Conservation (phyloP, 2,797 vertebrate genomes). For the Gymnoscopelus microlampas region DNA sequence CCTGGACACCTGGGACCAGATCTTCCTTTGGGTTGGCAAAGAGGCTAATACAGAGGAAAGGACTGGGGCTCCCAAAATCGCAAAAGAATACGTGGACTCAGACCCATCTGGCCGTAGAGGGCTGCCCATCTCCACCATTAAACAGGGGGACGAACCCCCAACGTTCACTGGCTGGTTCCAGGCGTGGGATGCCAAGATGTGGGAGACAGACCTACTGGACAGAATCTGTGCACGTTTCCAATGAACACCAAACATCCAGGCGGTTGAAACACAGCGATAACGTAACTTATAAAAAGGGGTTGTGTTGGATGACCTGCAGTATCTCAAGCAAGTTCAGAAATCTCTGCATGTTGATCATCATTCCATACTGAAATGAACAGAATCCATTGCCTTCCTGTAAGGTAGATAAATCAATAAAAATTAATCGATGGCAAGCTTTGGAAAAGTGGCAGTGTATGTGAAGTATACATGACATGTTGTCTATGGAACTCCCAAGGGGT, state of each 20-base stretch:
- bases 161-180: conserved; percentile 87
- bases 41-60: conserved; percentile 80
- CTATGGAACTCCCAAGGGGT: no score
- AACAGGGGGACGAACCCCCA: conserved; percentile 81
- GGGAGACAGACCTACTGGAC: conserved; percentile 76
- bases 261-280: not conserved
- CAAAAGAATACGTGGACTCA: conserved; percentile 79
- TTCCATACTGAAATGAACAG: no score
- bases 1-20: conserved; percentile 83
- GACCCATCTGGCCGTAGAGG: conserved; percentile 80
- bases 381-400: no score
- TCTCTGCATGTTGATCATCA: no score
- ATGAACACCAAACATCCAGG: conserved; percentile 25
- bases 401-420: no score
- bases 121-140: conserved; percentile 77
- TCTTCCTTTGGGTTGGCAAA: conserved; percentile 84
- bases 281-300: no score
- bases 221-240: conserved; percentile 74
- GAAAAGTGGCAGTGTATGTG: no score
- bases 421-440: no score
- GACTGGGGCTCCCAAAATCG: conserved; percentile 79
- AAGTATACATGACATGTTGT: no score
- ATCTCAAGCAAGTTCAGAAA: no score
- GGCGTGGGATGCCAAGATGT: conserved; percentile 83
- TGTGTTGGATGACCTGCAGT: no score